These are phyloP conservation scores for Fundulus diaphanus DNA, from an alignment of 2,797 vertebrate genomes.

Conservation along the genomic window DNA sequence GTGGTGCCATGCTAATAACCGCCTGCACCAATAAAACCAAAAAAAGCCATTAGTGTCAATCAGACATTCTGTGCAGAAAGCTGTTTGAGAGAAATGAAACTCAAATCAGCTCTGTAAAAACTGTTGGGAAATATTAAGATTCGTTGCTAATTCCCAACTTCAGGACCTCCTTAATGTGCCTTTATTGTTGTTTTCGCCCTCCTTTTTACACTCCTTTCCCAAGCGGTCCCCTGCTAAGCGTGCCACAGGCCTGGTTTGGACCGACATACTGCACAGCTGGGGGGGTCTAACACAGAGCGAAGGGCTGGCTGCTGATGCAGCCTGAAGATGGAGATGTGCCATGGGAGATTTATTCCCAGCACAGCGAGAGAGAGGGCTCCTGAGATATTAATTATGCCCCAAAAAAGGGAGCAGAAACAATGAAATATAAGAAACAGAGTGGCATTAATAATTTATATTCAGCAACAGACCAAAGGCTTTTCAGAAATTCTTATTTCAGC, in stretches of 20 bases:
- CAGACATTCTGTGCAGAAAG: constrained; percentile 53
- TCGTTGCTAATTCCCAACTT: constrained; percentile 43
- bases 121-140: constrained; percentile 66
- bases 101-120: constrained; percentile 64
- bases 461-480: constrained; percentile 42
- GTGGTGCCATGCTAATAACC: constrained; percentile 55
- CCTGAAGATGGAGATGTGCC: constrained; percentile 82
- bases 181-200: constrained; percentile 4
- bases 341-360: constrained; percentile 83
- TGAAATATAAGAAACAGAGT: constrained; percentile 34
- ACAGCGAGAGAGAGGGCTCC: constrained; percentile 72
- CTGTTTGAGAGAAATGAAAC: constrained; percentile 63
- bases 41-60: constrained; percentile 72
- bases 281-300: constrained; percentile 70
- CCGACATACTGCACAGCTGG: constrained; percentile 71
- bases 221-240: constrained; percentile 24
- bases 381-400: constrained; percentile 77
- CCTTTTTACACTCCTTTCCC: constrained; percentile 25
- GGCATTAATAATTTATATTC: constrained; percentile 68
- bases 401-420: constrained; percentile 41
- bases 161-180: neutral
- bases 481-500: constrained; percentile 20
- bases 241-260: constrained; percentile 41
- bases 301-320: constrained; percentile 62
- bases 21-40: constrained; percentile 43